These are phyloP conservation scores for Dicycla oo DNA, from an alignment of 2,888 invertebrate species.

Conservation along the genomic window DNA sequence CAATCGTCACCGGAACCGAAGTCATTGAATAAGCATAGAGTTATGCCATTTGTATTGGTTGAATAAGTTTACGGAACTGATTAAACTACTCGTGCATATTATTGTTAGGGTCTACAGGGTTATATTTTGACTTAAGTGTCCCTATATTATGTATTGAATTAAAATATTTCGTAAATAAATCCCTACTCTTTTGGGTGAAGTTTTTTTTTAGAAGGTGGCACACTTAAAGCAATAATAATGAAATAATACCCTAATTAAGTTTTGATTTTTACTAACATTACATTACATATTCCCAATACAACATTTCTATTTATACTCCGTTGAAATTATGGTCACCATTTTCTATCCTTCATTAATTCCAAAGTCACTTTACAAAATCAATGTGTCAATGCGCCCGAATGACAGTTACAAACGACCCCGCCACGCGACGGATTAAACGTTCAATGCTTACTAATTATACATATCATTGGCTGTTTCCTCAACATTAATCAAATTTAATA, in stretches of 20 bases:
- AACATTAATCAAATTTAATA: constrained; percentile 39
- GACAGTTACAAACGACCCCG: constrained; percentile 56
- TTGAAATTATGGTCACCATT: constrained; percentile 5
- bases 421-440: constrained; percentile 32
- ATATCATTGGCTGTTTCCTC: constrained; percentile 28
- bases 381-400: constrained; percentile 38
- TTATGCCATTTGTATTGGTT: constrained; percentile 12
- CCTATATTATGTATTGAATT: not conserved
- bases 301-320: not conserved
- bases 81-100: not conserved
- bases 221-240: not conserved
- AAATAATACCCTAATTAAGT: not conserved
- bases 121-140: not conserved
- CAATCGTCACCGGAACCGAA: constrained; percentile 20
- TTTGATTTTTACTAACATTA: not conserved
- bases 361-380: constrained; percentile 49
- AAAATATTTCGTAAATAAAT: not conserved
- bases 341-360: constrained; percentile 16
- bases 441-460: constrained; percentile 44
- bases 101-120: not conserved
- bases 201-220: not conserved
- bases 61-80: constrained; percentile 14
- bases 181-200: not conserved
- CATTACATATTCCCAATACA: no score
- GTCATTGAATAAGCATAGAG: not conserved